Evolutionary conservation across 2,888 invertebrate genomes (phyloP).

Genomic region (Mythimna albipuncta): DNA sequence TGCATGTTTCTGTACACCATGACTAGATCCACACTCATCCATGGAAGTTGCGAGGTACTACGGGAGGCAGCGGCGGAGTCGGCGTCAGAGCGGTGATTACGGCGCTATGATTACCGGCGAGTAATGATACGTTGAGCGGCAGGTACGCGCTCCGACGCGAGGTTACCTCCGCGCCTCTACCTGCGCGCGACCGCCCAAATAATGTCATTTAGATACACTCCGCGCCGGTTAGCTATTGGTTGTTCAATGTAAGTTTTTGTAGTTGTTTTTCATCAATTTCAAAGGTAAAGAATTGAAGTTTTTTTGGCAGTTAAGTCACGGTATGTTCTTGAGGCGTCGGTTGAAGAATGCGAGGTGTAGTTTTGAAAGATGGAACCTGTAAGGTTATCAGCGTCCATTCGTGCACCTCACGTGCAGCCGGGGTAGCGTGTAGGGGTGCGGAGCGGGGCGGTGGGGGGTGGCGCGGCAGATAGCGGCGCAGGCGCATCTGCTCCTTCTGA

Average conservation of each 20-base stretch:
- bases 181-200: constrained; percentile 79
- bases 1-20: constrained; percentile 92
- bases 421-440: constrained; percentile 72
- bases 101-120: constrained; percentile 82
- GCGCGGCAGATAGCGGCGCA: constrained; percentile 81
- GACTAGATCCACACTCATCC: constrained; percentile 96
- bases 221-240: constrained; percentile 78
- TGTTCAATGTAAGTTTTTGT: constrained; percentile 84
- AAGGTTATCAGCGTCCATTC: constrained; percentile 68
- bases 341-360: constrained; percentile 46
- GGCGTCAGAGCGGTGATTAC: constrained; percentile 76
- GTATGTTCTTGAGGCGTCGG: constrained; percentile 64
- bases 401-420: constrained; percentile 73
- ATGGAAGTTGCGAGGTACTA: constrained; percentile 91
- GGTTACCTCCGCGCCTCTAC: constrained; percentile 80
- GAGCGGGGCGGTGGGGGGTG: constrained; percentile 66
- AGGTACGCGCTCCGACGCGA: constrained; percentile 78
- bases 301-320: constrained; percentile 69
- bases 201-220: constrained; percentile 84
- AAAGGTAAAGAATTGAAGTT: constrained; percentile 70
- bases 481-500: constrained; percentile 89
- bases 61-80: constrained; percentile 71
- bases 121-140: constrained; percentile 87
- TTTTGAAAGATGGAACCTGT: constrained; percentile 57
- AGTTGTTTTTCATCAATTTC: constrained; percentile 73